phyloP scores from a whole-genome alignment of 2,113 vertebrate species.

The Campylomormyrus tamandua region DNA sequence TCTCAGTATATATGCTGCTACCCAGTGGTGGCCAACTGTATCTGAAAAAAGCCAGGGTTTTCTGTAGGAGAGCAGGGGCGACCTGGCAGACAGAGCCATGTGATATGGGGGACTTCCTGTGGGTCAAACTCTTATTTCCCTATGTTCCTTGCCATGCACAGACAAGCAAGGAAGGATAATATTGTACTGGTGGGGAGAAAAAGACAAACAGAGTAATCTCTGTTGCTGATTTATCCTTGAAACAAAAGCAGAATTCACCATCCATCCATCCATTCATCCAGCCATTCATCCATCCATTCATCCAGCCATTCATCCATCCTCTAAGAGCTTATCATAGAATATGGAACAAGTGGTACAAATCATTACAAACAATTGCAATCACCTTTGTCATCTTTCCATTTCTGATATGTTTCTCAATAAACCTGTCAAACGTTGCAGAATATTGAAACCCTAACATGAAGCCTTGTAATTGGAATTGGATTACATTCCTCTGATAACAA shows the following conservation, averaged over 20 bases:
- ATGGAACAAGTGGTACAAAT: neutral
- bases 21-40: neutral
- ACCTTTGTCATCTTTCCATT: neutral
- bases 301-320: neutral
- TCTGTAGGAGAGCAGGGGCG: neutral
- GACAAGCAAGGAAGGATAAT: neutral
- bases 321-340: neutral
- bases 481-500: neutral
- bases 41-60: neutral
- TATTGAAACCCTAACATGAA: neutral
- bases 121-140: neutral
- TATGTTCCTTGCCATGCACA: neutral
- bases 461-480: neutral
- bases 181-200: neutral
- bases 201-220: neutral
- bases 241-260: neutral
- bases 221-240: neutral
- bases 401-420: neutral
- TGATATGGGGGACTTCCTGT: neutral
- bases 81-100: neutral
- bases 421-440: neutral
- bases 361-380: neutral
- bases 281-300: neutral
- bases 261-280: neutral
- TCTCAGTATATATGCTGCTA: neutral